A percentile compares a stretch with the other conserved stretches of the same genome.
Evolutionary conservation across 1,140 invertebrate genomes (phyloP).

Genomic region (Sminthurides bifidus): DNA sequence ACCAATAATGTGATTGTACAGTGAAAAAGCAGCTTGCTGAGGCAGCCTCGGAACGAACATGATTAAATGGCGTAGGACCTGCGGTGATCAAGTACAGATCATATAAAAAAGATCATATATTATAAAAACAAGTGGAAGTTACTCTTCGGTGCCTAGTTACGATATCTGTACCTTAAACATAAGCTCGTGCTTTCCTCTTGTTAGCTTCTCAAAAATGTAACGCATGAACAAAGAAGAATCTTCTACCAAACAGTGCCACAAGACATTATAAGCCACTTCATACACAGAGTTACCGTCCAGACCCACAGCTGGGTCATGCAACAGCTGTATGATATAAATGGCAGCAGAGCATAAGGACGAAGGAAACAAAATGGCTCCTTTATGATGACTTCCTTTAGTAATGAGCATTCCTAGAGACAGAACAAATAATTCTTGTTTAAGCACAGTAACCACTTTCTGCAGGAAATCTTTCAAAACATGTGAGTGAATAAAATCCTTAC

Average conservation of each 20-base stretch:
- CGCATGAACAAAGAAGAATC: slow-evolving; percentile 91
- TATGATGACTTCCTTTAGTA: slow-evolving; percentile 47
- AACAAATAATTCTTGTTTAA: no score
- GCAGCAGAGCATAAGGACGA: slow-evolving; percentile 91
- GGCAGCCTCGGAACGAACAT: slow-evolving; percentile 85
- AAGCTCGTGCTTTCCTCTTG: slow-evolving; percentile 85
- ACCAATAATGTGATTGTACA: slow-evolving; percentile 98
- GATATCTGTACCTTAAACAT: slow-evolving; percentile 64
- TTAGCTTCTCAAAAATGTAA: slow-evolving; percentile 90
- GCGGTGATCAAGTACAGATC: slow-evolving; percentile 6
- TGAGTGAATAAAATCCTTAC: no score
- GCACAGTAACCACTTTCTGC: no score
- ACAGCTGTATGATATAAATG: slow-evolving; percentile 80
- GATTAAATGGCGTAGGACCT: slow-evolving; percentile 72
- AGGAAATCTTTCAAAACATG: no score
- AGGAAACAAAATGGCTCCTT: slow-evolving; percentile 88
- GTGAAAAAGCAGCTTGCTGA: slow-evolving; percentile 93
- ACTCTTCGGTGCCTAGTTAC: background rate
- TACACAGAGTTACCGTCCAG: slow-evolving; percentile 83
- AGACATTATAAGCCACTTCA: slow-evolving; percentile 81
- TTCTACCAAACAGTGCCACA: slow-evolving; percentile 95
- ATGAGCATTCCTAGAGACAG: slow-evolving; percentile 15
- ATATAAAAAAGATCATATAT: background rate
- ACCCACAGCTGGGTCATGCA: slow-evolving; percentile 92
- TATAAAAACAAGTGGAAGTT: background rate